Evolutionary conservation across 2,113 vertebrate species (phyloP), one percentile per base, ranked within the genome.

Genomic region (Eurypyga helias): DNA sequence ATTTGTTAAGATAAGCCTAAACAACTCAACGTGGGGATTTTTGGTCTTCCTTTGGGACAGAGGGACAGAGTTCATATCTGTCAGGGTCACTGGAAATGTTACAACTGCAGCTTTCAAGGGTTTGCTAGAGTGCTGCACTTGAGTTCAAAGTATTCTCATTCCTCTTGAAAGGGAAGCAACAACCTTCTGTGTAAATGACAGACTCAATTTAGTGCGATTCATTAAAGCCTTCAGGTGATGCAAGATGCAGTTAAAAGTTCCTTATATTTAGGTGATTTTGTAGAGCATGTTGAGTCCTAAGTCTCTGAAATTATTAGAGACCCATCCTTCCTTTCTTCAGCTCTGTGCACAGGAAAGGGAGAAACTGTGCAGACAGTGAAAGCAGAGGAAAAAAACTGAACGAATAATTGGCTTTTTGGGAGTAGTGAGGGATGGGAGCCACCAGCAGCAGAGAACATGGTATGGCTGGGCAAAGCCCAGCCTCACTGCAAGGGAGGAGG

Each of bases 401-500:
- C 17, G 79, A 64, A 61, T 46, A 46, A 34, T 33, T 31, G 25
- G 8, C 26, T 71, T 13, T 48, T 33, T 4, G 1, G 34, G 16
- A 83, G 26, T 45, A 77, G 13, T 33, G 71, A 83, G 67, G 29
- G 15, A 36, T 83, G 38, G 36, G 23, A 94, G 17, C 31, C 34
- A 57, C 6, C 25, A 51, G 23, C 28, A 75, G 17, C 29, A 69
- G 67, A 81, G 57, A 83, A 49, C 10, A 3, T 31, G 18, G 0
- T 0, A 16, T 1, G 3, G 6, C 38, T 2, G 0, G 33, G n/a
- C 38, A 76, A 20, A 93, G n/a, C n/a, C 28, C 19, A 60, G 76
- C 7, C 21, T 34, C 1, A 0, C 21, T 55, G 24, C 36, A 52
- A 55, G 18, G 29, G 23, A 55, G 57, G 3, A 54, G 7, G 8